phyloP scores from a whole-genome alignment of 2,888 invertebrate species.

The Pollenia labialis region DNA sequence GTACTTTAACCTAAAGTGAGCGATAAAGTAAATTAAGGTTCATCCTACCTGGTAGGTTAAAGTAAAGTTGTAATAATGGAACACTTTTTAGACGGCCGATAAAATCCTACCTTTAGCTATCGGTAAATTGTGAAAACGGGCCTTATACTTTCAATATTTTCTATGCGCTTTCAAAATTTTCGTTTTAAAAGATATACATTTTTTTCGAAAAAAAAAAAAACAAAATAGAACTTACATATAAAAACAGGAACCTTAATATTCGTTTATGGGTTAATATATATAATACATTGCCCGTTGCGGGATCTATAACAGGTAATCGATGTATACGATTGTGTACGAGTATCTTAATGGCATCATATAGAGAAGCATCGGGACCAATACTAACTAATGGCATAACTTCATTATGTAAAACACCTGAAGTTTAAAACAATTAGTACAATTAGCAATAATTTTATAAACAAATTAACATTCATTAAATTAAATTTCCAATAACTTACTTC shows the following conservation, averaged over 20 bases:
- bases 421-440: neutral
- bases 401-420: constrained; percentile 92
- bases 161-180: too few relatives aligned
- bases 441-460: neutral
- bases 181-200: too few relatives aligned
- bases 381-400: constrained; percentile 94
- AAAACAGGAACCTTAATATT: constrained; percentile 98
- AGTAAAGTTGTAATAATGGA: too few relatives aligned
- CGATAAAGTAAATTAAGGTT: too few relatives aligned
- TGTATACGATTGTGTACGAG: constrained; percentile 97
- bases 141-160: too few relatives aligned
- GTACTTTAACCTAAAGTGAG: too few relatives aligned
- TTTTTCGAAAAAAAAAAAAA: neutral
- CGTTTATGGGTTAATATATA: constrained; percentile 99
- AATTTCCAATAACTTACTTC: constrained; percentile 87
- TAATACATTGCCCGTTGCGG: constrained; percentile 96
- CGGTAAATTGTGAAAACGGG: too few relatives aligned
- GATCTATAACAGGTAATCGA: constrained; percentile 98
- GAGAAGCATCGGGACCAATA: constrained; percentile 95
- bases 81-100: too few relatives aligned
- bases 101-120: too few relatives aligned
- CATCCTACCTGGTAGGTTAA: too few relatives aligned
- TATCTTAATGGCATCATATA: constrained; percentile 96
- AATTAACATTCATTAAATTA: neutral
- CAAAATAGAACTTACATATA: constrained; percentile 92